Percentiles rank a stretch among this genome's conserved stretches.
Conservation (phyloP, 2,113 vertebrate genomes). For the Marcusenius ussheri region DNA sequence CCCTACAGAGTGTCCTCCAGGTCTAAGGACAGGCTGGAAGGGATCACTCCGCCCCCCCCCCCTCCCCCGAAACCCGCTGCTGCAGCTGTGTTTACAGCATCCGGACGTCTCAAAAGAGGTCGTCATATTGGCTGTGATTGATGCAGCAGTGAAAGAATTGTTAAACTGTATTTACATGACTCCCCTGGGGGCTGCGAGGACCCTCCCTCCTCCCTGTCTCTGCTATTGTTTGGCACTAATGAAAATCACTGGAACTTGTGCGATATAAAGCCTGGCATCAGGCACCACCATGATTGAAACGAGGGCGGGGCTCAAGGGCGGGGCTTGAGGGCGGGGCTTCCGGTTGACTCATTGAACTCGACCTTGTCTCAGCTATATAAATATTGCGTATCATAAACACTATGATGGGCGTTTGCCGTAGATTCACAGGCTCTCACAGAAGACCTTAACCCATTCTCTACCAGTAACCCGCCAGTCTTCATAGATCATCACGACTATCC, state of each 20-base stretch:
- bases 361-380: constrained; percentile 14
- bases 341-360: background rate
- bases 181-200: constrained; percentile 38
- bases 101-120: constrained; percentile 57
- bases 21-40: constrained; percentile 55
- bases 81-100: constrained; percentile 66
- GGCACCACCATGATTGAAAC: constrained; percentile 30
- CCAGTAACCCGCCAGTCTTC: constrained; percentile 52
- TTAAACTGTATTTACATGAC: constrained; percentile 61
- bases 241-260: constrained; percentile 21
- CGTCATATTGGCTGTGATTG: constrained; percentile 61
- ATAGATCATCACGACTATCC: background rate
- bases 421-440: constrained; percentile 52
- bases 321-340: background rate
- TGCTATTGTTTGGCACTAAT: constrained; percentile 41
- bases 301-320: constrained; percentile 10
- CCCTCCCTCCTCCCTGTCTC: constrained; percentile 23
- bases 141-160: constrained; percentile 56
- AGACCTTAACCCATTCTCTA: constrained; percentile 31
- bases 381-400: constrained; percentile 65
- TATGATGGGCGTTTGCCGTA: constrained; percentile 55
- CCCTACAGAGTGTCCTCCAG: constrained; percentile 57
- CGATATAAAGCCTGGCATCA: constrained; percentile 29
- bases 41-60: constrained; percentile 21
- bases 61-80: constrained; percentile 23